phyloP scores from a whole-genome alignment of 1,140 invertebrate species.

The Steinernema khuongi region DNA sequence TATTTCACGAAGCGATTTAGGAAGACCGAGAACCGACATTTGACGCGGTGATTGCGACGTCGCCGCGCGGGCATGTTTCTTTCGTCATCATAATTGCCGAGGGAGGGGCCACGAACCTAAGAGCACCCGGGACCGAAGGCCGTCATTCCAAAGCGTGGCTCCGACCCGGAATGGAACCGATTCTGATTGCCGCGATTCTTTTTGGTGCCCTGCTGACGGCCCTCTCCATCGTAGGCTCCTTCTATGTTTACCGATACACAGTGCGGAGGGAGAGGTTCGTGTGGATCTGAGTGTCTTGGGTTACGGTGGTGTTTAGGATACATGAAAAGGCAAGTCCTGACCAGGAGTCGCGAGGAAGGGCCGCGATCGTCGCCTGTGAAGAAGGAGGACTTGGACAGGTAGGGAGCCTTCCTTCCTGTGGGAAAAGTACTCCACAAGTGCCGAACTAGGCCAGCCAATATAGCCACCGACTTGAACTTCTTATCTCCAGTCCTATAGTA shows the following conservation, averaged over 20 bases:
- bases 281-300: neutral
- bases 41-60: neutral
- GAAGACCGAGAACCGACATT: neutral
- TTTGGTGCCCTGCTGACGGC: neutral
- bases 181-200: neutral
- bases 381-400: neutral
- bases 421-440: neutral
- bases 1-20: too few relatives aligned
- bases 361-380: constrained; percentile 7
- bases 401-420: too few relatives aligned
- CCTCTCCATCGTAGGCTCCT: neutral
- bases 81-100: neutral
- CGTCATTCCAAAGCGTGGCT: too few relatives aligned
- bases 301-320: neutral
- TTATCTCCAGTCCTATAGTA: too few relatives aligned
- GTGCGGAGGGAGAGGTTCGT: neutral
- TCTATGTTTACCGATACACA: neutral
- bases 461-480: too few relatives aligned
- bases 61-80: neutral
- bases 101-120: neutral
- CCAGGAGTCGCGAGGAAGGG: neutral
- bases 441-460: neutral
- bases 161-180: neutral
- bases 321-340: neutral
- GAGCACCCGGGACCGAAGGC: neutral